Evolutionary conservation across 2,888 invertebrate species (phyloP), one percentile per base, ranked within the genome.

Genomic region (Melipona bicolor): DNA sequence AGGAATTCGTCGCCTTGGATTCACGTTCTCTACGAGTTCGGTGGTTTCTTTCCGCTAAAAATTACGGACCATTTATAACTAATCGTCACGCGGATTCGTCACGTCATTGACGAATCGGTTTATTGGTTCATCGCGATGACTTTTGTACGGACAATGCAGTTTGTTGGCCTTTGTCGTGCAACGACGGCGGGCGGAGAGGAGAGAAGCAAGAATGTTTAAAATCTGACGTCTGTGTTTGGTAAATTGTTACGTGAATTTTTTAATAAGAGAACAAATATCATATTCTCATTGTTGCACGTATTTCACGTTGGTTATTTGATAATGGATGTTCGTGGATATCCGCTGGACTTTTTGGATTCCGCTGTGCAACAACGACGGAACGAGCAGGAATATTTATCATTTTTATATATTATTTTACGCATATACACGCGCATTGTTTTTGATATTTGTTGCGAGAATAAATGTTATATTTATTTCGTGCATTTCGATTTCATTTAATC

Each of bases 1-100:
- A 43, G 9, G 85, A 88, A 92, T 89, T 87, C 88, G 90, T 88
- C 90, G 87, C 65, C 62, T 64, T 73, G 70, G 49, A 79, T 21
- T 21, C 76, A 67, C 32, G 76, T 54, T 69, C 70, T 43, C 43
- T 43, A 11, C 59, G 24, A 75, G 76, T 90, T 84, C 17, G 61
- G 77, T 78, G 61, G 77, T 78, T 73, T 69, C 85, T 77, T 72
- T 71, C 83, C 87, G 77, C 9, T 21, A 86, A 64, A 83, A 79
- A 71, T 85, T 72, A 52, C 76, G 64, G 74, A 43, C 69, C 71
- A 5, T 75, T 75, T 27, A 1, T 62, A 69, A 81, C 75, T 85
- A 72, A 85, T 77, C 76, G 62, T 67, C 75, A 71, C 49, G 50
- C 15, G 0, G 19, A 77, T 75, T 78, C 75, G 86, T 78, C 81